Evolutionary conservation across 2,888 invertebrate species (phyloP).

Genomic region (Nebria salina): DNA sequence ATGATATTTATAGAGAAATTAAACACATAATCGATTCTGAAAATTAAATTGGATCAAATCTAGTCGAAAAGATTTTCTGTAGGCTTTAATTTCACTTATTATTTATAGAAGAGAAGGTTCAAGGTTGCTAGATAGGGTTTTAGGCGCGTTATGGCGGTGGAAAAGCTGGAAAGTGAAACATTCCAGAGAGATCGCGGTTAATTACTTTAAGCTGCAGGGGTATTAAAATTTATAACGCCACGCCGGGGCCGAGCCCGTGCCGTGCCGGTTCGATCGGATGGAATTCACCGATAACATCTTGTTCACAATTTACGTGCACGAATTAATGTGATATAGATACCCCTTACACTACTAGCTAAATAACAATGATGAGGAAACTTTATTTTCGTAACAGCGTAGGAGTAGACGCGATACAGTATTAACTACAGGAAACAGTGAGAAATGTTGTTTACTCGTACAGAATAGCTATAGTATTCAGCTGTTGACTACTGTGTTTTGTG

Average conservation of each 20-base stretch:
- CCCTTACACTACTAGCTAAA: neutral
- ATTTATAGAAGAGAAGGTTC: neutral
- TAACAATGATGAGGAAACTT: neutral
- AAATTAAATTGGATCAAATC: too few species aligned
- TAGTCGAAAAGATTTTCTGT: neutral
- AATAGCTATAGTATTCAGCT: too few species aligned
- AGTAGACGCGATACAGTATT: neutral
- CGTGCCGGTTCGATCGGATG: neutral
- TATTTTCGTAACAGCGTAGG: neutral
- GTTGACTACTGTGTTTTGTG: too few species aligned
- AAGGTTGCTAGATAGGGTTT: neutral
- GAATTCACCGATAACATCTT: neutral
- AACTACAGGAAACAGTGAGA: neutral
- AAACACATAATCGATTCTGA: too few species aligned
- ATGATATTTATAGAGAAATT: too few species aligned
- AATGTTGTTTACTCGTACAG: neutral
- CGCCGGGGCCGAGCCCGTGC: constrained; percentile 3
- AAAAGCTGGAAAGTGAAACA: constrained; percentile 46
- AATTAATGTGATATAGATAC: constrained; percentile 1
- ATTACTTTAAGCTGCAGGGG: constrained; percentile 53
- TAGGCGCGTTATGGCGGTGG: neutral
- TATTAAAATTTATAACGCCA: constrained; percentile 54
- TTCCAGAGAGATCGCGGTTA: constrained; percentile 54
- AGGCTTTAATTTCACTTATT: neutral
- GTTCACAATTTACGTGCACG: neutral